A percentile compares a stretch with the other conserved stretches of the same genome.
Evolutionary conservation across 35 echinoderm and acorn worm species (phyloP).

Genomic region (Heliocidaris erythrogramma): DNA sequence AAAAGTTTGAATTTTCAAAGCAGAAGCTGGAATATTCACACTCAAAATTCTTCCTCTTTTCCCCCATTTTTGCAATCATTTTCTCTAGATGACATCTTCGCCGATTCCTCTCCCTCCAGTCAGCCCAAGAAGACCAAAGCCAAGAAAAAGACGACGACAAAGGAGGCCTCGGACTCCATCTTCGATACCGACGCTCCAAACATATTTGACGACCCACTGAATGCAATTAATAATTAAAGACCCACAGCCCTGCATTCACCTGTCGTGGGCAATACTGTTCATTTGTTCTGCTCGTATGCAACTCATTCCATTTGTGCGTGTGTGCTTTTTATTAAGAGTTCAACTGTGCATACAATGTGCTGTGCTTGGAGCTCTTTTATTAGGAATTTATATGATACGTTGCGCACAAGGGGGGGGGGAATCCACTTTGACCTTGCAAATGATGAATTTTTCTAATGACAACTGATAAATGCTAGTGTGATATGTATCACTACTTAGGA

Average conservation of each 20-base stretch:
- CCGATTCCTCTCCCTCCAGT: slow-evolving; percentile 46
- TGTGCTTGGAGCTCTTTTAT: background rate
- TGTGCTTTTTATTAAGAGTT: background rate
- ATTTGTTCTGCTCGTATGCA: background rate
- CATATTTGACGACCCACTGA: slow-evolving; percentile 98
- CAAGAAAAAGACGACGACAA: slow-evolving; percentile 86
- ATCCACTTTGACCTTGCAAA: background rate
- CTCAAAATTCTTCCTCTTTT: background rate
- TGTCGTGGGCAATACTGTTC: background rate
- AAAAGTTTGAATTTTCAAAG: too few species aligned
- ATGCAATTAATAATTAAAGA: slow-evolving; percentile 70
- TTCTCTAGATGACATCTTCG: slow-evolving; percentile 86
- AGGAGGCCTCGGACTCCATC: slow-evolving; percentile 72
- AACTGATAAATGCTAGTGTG: background rate
- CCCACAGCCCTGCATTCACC: background rate
- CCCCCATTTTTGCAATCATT: background rate
- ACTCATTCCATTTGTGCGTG: background rate
- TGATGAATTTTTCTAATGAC: background rate
- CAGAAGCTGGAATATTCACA: background rate
- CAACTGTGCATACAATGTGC: slow-evolving; percentile 21
- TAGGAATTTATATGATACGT: background rate
- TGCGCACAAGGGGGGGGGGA: background rate
- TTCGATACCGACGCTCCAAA: slow-evolving; percentile 85
- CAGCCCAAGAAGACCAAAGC: slow-evolving; percentile 72
- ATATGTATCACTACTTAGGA: background rate